Conservation (phyloP, 2,113 vertebrate genomes). For the Sylvilagus bachmani region DNA sequence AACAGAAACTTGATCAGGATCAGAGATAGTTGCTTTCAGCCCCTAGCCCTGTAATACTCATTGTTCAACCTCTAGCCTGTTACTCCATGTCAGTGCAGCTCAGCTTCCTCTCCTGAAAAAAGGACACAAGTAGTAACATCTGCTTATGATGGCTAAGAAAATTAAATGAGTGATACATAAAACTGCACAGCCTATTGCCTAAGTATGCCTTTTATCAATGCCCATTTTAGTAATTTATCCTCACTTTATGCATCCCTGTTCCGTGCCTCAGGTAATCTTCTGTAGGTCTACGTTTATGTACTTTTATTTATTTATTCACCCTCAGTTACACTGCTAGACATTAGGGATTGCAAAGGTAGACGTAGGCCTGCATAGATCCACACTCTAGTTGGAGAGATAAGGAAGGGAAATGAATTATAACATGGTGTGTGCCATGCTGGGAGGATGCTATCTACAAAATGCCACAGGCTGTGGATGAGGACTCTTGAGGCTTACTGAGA, state of each 20-base stretch:
- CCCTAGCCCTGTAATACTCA: background rate
- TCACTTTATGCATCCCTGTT: background rate
- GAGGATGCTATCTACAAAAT: background rate
- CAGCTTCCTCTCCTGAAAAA: background rate
- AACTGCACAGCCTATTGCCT: background rate
- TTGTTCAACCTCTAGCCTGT: background rate
- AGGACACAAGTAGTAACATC: background rate
- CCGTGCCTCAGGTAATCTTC: background rate
- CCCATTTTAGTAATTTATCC: background rate
- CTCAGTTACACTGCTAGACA: background rate
- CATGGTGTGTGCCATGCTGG: background rate
- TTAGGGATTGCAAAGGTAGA: background rate
- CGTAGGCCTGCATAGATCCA: accelerated
- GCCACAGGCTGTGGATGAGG: accelerated
- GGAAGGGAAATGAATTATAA: background rate
- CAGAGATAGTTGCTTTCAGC: background rate
- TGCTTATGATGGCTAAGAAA: background rate
- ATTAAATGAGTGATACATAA: background rate
- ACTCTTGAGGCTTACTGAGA: background rate
- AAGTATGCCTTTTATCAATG: background rate
- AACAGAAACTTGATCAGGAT: background rate
- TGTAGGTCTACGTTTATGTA: background rate
- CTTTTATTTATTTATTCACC: background rate
- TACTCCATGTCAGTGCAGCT: background rate
- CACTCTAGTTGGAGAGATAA: background rate